Conservation (phyloP, 2,113 vertebrate species). For the Etia nguti region DNA sequence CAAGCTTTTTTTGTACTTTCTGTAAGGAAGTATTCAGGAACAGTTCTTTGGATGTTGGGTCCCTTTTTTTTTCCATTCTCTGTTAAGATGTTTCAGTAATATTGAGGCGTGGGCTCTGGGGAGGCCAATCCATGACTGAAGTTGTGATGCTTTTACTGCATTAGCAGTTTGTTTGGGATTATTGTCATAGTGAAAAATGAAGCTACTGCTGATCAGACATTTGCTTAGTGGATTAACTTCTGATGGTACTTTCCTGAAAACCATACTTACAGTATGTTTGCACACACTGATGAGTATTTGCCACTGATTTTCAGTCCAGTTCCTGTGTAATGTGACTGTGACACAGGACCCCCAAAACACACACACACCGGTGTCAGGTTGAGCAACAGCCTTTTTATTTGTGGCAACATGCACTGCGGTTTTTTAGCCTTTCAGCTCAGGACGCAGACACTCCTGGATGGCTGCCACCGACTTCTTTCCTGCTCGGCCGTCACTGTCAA, state of each 20-base stretch:
- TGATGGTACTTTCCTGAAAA: neutral
- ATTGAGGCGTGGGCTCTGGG: neutral
- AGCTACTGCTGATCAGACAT: neutral
- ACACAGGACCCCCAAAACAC: accelerated
- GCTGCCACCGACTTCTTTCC: accelerated
- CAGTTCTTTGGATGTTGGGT: neutral
- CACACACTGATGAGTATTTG: neutral
- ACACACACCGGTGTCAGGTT: neutral
- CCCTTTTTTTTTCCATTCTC: neutral
- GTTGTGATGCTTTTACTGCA: neutral
- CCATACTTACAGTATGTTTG: neutral
- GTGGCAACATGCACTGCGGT: neutral
- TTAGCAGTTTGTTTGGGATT: neutral
- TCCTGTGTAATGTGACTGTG: neutral
- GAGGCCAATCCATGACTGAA: neutral
- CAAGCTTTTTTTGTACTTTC: neutral
- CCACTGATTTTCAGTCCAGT: neutral
- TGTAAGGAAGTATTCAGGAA: neutral
- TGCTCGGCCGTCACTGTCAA: neutral
- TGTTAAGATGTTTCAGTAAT: neutral
- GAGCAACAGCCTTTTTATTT: neutral
- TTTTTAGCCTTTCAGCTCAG: neutral
- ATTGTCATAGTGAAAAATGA: neutral
- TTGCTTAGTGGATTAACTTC: neutral
- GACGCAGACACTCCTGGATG: neutral